Percentiles rank a stretch among this genome's conserved stretches.
Evolutionary conservation across 2,797 vertebrate genomes (phyloP).

Genomic region (Peromyscus nudipes): DNA sequence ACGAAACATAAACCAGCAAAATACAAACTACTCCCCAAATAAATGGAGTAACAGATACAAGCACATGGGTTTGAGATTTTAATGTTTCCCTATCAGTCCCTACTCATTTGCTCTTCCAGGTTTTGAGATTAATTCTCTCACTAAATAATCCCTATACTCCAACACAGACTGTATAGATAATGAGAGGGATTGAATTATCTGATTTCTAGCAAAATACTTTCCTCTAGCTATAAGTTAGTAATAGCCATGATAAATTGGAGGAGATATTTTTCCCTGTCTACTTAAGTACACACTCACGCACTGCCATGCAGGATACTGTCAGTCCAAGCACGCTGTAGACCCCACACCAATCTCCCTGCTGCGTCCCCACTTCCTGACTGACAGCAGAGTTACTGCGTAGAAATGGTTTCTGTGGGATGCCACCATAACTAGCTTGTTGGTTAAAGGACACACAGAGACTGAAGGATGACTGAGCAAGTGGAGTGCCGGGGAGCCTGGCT

Average conservation of each 20-base stretch:
- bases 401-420: slow-evolving; percentile 86
- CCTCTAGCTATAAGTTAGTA: slow-evolving; percentile 73
- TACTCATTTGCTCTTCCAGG: slow-evolving; percentile 83
- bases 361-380: slow-evolving; percentile 86
- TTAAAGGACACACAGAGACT: slow-evolving; percentile 57
- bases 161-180: not conserved
- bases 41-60: not conserved
- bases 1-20: not conserved
- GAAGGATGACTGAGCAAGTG: slow-evolving; percentile 78
- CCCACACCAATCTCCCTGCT: slow-evolving; percentile 86
- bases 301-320: slow-evolving; percentile 71
- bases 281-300: slow-evolving; percentile 84
- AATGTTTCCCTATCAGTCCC: not conserved
- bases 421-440: slow-evolving; percentile 83
- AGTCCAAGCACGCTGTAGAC: slow-evolving; percentile 84
- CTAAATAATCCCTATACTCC: not conserved
- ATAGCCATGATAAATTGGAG: slow-evolving; percentile 79
- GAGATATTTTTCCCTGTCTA: slow-evolving; percentile 83
- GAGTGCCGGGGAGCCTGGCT: not conserved
- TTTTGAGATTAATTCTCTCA: slow-evolving; percentile 84
- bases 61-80: not conserved
- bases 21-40: not conserved
- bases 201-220: slow-evolving; percentile 83
- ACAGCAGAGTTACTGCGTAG: slow-evolving; percentile 88
- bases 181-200: slow-evolving; percentile 79